Percentiles rank a stretch among this genome's conserved stretches.
phyloP scores from a whole-genome alignment of 2,888 invertebrate genomes.

The Aproaerema taeniolella region DNA sequence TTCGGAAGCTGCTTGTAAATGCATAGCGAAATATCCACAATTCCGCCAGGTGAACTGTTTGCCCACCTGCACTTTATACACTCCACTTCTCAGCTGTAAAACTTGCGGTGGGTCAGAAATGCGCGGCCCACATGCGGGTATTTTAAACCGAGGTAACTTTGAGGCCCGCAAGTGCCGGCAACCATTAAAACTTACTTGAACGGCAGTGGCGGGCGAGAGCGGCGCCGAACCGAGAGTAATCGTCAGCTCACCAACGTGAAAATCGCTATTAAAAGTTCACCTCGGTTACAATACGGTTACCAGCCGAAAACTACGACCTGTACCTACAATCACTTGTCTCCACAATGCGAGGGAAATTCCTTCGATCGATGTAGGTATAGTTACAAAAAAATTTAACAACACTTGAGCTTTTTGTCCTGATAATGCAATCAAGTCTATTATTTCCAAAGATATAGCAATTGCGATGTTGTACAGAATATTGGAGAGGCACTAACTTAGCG shows the following conservation, averaged over 20 bases:
- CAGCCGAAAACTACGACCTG: constrained; percentile 3
- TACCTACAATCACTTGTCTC: neutral
- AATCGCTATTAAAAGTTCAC: constrained; percentile 35
- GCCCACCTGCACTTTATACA: too few relatives aligned
- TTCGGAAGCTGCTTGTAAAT: too few relatives aligned
- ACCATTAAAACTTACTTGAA: constrained; percentile 53
- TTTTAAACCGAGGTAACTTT: constrained; percentile 32
- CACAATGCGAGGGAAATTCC: neutral
- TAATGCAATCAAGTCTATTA: too few relatives aligned
- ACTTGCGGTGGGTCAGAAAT: constrained; percentile 12
- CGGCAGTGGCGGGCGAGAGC: constrained; percentile 23
- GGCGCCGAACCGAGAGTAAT: constrained; percentile 30
- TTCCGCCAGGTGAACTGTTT: too few relatives aligned
- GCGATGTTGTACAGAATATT: too few relatives aligned
- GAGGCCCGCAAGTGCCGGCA: constrained; percentile 36
- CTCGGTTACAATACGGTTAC: constrained; percentile 16
- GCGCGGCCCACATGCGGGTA: constrained; percentile 34
- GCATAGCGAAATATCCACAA: too few relatives aligned
- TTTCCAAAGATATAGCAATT: too few relatives aligned
- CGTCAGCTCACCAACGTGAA: constrained; percentile 23
- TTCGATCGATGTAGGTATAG: too few relatives aligned
- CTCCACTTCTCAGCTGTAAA: neutral
- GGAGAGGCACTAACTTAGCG: neutral
- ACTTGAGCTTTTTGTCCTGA: neutral
- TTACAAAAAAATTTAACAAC: neutral